Evolutionary conservation across 2,797 vertebrate species (phyloP), one percentile per base, ranked within the genome.

Genomic region (Garrulus glandarius): DNA sequence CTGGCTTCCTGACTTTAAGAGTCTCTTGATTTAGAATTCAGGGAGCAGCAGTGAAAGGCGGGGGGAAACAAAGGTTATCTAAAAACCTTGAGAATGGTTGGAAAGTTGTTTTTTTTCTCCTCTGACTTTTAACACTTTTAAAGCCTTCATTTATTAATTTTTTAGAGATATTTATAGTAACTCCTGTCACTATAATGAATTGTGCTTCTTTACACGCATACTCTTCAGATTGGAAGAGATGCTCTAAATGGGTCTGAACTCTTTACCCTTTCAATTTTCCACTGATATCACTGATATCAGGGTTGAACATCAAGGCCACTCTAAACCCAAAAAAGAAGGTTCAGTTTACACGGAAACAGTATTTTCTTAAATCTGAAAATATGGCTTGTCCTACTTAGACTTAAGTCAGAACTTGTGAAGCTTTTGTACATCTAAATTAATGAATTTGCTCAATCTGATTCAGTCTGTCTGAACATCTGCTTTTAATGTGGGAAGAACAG

Each of bases 1-100:
- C 97, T 97, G 85, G 96, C 85, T 98, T 98, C 98, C 98, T 98
- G 98, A 84, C 96, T 98, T 97, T 97, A 96, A 98, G 98, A 98
- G 97, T 91, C 94, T 97, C 96, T 97, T 96, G 95, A 95, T 98
- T 97, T 97, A 97, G 97, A 97, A 93, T 95, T 59, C 84, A 95
- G 92, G 85, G 91, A 95, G 78, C 46, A 47, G 47, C 67, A 96
- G 91, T 92, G 89, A 89, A 96, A 96, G 92, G 76, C n/a, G 13
- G 79, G 90, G 91, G 77, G 37, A 81, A 95, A 93, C 88, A 89
- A 92, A 72, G 91, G 74, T 97, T 96, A 96, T 86, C 94, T 93
- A 96, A 95, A 53, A 97, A 94, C 80, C 36, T 65, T 1, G 0
- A 69, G 26, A 76, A 57, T 18, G 16, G 68, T 46, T 5, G 3